A percentile compares a stretch with the other conserved stretches of the same genome.
phyloP scores from a whole-genome alignment of 1,140 invertebrate species.

The Aleiodes sp. region DNA sequence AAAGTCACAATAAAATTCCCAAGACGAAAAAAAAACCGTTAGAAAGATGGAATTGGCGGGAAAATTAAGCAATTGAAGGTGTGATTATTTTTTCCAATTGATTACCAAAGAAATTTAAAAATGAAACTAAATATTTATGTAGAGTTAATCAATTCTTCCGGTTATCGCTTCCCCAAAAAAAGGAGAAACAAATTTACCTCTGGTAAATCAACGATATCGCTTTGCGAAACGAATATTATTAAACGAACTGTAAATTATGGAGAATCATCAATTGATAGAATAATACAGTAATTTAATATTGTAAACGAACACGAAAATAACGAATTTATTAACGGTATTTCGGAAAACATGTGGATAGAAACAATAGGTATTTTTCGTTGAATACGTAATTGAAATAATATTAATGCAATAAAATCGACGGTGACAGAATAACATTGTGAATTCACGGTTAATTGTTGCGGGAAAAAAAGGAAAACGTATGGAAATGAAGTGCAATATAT shows the following conservation, averaged over 20 bases:
- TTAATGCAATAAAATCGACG: no score
- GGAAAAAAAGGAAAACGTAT: constrained; percentile 26
- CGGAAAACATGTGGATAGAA: no score
- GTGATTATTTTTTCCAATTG: neutral
- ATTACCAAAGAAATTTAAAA: neutral
- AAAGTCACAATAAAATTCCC: neutral
- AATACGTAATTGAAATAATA: no score
- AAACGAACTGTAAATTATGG: constrained; percentile 64
- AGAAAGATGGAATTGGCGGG: neutral
- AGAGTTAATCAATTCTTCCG: neutral
- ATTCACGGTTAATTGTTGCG: neutral
- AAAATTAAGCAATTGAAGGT: no score
- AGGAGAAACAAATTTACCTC: no score
- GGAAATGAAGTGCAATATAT: constrained; percentile 26
- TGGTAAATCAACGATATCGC: neutral
- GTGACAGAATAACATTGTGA: constrained; percentile 47
- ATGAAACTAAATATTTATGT: neutral
- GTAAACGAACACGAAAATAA: neutral
- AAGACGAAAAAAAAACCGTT: constrained; percentile 1
- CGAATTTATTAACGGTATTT: no score
- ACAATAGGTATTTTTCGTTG: no score
- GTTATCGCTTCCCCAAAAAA: no score
- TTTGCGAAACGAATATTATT: constrained; percentile 51
- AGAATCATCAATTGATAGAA: constrained; percentile 43
- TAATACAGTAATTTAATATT: constrained; percentile 11